Conservation (phyloP, 2,888 invertebrate genomes). For the Nebria salina region DNA sequence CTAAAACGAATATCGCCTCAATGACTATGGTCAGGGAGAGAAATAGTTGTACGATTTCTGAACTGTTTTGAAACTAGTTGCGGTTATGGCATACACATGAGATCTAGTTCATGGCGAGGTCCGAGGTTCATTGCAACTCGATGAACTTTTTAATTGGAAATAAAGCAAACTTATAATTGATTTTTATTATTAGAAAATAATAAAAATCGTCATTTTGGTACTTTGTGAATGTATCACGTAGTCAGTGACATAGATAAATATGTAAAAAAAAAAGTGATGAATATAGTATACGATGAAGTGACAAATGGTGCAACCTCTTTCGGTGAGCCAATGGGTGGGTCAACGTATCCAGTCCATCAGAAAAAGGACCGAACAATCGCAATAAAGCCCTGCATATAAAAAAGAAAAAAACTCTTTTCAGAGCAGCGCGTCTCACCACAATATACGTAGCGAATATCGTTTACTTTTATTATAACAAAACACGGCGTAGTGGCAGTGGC, state of each 20-base stretch:
- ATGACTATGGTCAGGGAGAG: no score
- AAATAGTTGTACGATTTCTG: no score
- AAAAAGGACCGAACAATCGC: constrained; percentile 44
- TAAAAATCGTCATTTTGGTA: no score
- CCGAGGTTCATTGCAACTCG: no score
- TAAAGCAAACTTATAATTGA: no score
- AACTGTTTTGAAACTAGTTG: no score
- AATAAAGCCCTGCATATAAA: constrained; percentile 43
- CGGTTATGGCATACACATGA: no score
- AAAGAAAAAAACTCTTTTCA: constrained; percentile 6
- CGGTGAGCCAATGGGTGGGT: background rate
- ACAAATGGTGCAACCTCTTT: background rate
- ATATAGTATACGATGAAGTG: background rate
- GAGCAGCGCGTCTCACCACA: background rate
- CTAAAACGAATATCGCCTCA: no score
- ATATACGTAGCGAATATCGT: constrained; percentile 30
- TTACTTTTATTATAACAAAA: constrained; percentile 47
- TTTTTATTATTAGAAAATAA: no score
- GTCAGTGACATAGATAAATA: background rate
- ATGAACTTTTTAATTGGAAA: no score
- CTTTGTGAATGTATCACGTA: background rate
- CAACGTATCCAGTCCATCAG: constrained; percentile 20
- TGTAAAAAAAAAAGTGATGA: background rate
- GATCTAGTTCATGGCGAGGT: no score
- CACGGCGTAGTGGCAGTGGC: constrained; percentile 20